phyloP scores from a whole-genome alignment of 2,113 vertebrate species.

The Apistogramma diplotaenia region DNA sequence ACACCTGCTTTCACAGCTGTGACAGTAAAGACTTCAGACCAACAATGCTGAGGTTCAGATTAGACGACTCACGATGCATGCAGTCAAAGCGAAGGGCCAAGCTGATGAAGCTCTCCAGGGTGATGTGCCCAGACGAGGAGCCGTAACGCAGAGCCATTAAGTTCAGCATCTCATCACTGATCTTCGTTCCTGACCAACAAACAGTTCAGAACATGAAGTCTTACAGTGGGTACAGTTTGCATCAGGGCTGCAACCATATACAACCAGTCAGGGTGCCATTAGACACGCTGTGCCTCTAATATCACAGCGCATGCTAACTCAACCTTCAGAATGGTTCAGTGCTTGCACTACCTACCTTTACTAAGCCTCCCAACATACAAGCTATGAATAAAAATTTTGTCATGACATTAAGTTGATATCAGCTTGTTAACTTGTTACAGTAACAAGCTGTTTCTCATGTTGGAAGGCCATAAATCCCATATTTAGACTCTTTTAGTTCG shows the following conservation, averaged over 20 bases:
- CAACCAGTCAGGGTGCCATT: background rate
- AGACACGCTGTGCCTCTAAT: background rate
- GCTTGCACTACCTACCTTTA: too few relatives aligned
- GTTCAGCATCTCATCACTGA: constrained; percentile 67
- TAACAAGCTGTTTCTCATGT: too few relatives aligned
- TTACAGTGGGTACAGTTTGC: background rate
- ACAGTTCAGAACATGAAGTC: background rate
- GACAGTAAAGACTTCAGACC: background rate
- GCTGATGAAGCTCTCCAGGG: constrained; percentile 72
- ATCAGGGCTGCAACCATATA: background rate
- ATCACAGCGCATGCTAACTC: background rate
- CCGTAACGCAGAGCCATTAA: constrained; percentile 69
- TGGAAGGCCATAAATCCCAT: too few relatives aligned
- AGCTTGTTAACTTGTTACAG: too few relatives aligned
- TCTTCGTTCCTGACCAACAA: constrained; percentile 40
- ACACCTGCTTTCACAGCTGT: background rate
- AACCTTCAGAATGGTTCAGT: too few relatives aligned
- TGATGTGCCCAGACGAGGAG: constrained; percentile 50
- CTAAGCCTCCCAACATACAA: too few relatives aligned
- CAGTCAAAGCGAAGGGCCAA: constrained; percentile 66
- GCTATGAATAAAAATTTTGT: too few relatives aligned
- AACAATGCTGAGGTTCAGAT: background rate
- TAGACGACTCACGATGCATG: constrained; percentile 67
- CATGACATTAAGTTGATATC: too few relatives aligned
- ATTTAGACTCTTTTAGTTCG: too few relatives aligned